Evolutionary conservation across 2,113 vertebrate genomes (phyloP).

Genomic region (Sorex araneus): DNA sequence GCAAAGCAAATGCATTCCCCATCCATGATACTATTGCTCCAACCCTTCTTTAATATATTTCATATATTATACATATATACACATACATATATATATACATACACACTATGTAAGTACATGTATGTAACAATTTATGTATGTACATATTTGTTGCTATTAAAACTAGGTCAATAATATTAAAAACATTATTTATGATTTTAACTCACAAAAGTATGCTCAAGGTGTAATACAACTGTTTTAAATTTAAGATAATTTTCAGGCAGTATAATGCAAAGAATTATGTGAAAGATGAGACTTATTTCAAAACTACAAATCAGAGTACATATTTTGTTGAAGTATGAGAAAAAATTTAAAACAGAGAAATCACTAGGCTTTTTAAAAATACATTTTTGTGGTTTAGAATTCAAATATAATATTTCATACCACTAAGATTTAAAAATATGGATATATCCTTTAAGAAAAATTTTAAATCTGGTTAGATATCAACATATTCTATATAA

Average conservation of each 20-base stretch:
- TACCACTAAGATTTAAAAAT: constrained; percentile 24
- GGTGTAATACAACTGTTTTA: constrained; percentile 28
- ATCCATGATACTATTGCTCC: too few species aligned
- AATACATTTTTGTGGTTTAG: neutral
- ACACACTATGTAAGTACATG: too few species aligned
- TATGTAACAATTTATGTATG: neutral
- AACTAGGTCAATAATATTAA: constrained; percentile 43
- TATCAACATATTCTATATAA: neutral
- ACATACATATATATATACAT: neutral
- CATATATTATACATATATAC: neutral
- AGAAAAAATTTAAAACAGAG: constrained; percentile 36
- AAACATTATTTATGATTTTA: constrained; percentile 33
- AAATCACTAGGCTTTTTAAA: constrained; percentile 56
- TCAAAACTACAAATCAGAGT: constrained; percentile 53
- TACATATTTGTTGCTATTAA: neutral
- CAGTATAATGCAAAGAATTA: neutral
- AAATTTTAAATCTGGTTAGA: constrained; percentile 32
- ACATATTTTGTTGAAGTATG: constrained; percentile 2
- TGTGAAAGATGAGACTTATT: neutral
- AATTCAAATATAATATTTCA: constrained; percentile 59
- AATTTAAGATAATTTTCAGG: constrained; percentile 59
- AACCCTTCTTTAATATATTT: too few species aligned
- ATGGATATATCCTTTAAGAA: neutral
- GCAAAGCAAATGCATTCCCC: too few species aligned
- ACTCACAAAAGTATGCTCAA: neutral